phyloP scores from a whole-genome alignment of 2,797 vertebrate species.

The Gobio occitaniae region DNA sequence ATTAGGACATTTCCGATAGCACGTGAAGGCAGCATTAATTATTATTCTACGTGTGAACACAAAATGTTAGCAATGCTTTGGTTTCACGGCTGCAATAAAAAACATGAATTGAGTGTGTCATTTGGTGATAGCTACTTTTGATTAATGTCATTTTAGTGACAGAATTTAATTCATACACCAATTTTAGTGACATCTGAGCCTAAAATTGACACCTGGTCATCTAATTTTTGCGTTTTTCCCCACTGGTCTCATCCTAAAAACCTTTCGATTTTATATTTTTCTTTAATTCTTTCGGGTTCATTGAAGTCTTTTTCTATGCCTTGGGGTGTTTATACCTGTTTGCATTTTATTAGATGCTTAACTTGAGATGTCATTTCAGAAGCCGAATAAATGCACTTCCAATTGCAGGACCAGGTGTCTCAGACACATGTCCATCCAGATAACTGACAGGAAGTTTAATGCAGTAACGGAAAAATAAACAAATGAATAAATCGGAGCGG shows the following conservation, averaged over 20 bases:
- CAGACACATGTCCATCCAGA: conserved; percentile 34
- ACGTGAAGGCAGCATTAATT: background rate
- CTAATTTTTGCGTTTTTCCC: background rate
- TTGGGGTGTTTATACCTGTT: conserved; percentile 23
- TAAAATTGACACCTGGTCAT: background rate
- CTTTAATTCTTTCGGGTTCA: conserved; percentile 8
- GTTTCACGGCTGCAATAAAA: background rate
- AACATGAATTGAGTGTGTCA: background rate
- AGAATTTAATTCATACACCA: background rate
- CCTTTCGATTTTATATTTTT: background rate
- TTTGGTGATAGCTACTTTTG: background rate
- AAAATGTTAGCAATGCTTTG: background rate
- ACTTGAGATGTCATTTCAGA: conserved; percentile 42
- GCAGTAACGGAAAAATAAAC: conserved; percentile 55
- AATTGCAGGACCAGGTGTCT: conserved; percentile 40
- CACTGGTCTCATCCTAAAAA: conserved; percentile 3
- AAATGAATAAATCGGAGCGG: conserved; percentile 55
- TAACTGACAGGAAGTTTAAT: conserved; percentile 57
- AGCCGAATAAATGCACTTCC: conserved; percentile 48
- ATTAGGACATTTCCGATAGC: no score
- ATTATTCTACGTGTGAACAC: background rate
- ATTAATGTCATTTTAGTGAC: background rate
- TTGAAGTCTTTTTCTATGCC: background rate
- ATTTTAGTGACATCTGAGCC: background rate
- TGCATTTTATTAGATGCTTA: conserved; percentile 40